phyloP scores from a whole-genome alignment of 2,888 invertebrate species.

The Portevinia maculata region DNA sequence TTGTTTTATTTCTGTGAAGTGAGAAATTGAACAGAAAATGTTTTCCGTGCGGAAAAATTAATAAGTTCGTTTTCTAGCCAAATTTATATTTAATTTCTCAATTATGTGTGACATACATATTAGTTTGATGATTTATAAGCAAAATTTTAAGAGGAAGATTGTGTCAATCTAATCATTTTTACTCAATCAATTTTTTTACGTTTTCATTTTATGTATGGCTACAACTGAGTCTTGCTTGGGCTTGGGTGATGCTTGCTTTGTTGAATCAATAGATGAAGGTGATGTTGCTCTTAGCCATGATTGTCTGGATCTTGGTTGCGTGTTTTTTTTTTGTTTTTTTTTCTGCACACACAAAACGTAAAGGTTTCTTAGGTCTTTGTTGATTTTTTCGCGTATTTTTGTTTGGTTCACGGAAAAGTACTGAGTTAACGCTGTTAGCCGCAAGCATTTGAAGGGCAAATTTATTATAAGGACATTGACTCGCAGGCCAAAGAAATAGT shows the following conservation, averaged over 20 bases:
- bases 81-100: no score
- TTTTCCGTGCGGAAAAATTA: no score
- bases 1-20: no score
- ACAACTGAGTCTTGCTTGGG: no score
- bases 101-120: no score
- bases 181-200: no score
- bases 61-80: no score
- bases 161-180: no score
- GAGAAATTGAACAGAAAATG: no score
- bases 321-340: slow-evolving; percentile 10
- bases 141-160: no score
- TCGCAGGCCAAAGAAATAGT: slow-evolving; percentile 20
- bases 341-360: slow-evolving; percentile 33
- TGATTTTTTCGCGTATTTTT: slow-evolving; percentile 44
- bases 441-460: slow-evolving; percentile 68
- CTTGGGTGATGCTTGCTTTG: slow-evolving; percentile 57
- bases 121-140: no score
- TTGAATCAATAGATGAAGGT: slow-evolving; percentile 70
- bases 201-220: no score
- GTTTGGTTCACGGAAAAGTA: slow-evolving; percentile 43
- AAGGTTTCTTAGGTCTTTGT: slow-evolving; percentile 30
- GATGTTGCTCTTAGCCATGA: slow-evolving; percentile 59
- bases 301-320: slow-evolving; percentile 56
- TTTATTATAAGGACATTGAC: slow-evolving; percentile 71
- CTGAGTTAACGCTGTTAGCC: slow-evolving; percentile 43